phyloP scores from a whole-genome alignment of 2,797 vertebrate genomes.

The Myotis vivesi region DNA sequence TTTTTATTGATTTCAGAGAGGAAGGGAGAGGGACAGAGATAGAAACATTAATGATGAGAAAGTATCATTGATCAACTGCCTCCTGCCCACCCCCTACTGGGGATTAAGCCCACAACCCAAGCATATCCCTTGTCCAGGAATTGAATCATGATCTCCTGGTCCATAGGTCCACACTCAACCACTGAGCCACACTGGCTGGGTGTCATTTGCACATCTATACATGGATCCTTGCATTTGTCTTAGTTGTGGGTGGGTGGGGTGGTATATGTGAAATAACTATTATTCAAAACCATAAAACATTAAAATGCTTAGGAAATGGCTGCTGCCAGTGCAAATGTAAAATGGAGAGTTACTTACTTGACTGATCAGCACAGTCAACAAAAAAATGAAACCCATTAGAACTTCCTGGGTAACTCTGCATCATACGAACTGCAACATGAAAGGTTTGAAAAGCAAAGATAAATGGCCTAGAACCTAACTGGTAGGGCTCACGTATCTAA shows the following conservation, averaged over 20 bases:
- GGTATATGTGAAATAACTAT: neutral
- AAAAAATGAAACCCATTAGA: neutral
- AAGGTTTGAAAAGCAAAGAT: neutral
- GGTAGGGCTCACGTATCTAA: neutral
- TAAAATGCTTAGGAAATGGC: neutral
- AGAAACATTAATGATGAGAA: too few relatives aligned
- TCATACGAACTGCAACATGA: neutral
- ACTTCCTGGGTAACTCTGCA: neutral
- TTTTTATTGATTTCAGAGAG: too few relatives aligned
- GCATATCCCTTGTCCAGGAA: too few relatives aligned
- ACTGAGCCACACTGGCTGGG: too few relatives aligned
- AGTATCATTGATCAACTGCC: too few relatives aligned
- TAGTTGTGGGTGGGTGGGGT: too few relatives aligned
- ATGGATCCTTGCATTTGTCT: neutral
- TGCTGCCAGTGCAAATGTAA: neutral
- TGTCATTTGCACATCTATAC: neutral
- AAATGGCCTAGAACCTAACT: neutral
- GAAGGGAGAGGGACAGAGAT: too few relatives aligned
- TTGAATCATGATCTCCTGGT: too few relatives aligned
- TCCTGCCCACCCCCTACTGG: too few relatives aligned
- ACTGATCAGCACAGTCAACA: neutral
- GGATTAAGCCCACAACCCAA: too few relatives aligned
- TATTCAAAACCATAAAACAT: slow-evolving; percentile 15
- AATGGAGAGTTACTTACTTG: neutral
- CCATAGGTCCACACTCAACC: too few relatives aligned